Conservation (phyloP, 1,140 invertebrate species). For the Macrobrachium nipponense region DNA sequence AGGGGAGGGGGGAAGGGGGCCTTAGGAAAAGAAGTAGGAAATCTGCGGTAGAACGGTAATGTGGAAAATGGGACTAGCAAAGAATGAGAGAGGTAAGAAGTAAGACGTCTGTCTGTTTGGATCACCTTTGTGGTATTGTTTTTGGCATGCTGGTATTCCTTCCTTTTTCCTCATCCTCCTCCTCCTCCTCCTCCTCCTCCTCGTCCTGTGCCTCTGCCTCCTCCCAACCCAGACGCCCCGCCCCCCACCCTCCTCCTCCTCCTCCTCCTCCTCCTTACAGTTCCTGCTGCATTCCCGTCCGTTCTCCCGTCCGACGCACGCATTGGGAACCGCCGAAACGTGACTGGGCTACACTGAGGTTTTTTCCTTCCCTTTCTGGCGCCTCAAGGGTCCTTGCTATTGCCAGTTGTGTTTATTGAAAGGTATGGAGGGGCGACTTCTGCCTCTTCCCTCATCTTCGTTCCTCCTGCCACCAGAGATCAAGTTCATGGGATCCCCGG, state of each 20-base stretch:
- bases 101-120: too few relatives aligned
- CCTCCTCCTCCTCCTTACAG: background rate
- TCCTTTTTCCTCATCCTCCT: background rate
- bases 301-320: background rate
- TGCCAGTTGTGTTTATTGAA: too few relatives aligned
- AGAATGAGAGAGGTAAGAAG: too few relatives aligned
- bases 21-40: too few relatives aligned
- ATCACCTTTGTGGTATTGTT: too few relatives aligned
- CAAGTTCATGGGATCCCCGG: too few relatives aligned
- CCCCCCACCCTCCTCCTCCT: background rate
- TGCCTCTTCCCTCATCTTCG: background rate
- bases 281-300: background rate
- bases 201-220: background rate
- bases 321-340: background rate
- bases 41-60: too few relatives aligned
- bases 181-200: background rate
- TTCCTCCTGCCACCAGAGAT: background rate
- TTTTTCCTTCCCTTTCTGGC: background rate
- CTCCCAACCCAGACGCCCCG: background rate
- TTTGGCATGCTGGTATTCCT: background rate
- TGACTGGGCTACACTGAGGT: too few relatives aligned
- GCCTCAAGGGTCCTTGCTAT: background rate
- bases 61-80: too few relatives aligned
- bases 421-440: background rate
- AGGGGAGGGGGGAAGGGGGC: too few relatives aligned